Percentiles rank a stretch among this genome's conserved stretches.
Evolutionary conservation across 2,888 invertebrate genomes (phyloP).

Genomic region (Cinara cedri): DNA sequence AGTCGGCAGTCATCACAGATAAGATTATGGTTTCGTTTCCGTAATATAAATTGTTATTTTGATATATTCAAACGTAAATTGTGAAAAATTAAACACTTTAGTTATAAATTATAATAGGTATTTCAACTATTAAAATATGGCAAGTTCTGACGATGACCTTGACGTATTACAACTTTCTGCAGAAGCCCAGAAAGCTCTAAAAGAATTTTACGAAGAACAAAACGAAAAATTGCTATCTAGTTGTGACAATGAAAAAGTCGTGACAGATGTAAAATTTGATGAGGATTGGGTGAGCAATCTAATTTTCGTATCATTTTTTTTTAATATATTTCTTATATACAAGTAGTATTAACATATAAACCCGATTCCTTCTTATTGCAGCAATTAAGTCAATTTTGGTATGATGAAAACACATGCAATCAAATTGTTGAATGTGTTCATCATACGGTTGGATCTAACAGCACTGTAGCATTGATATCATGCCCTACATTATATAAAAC

Average conservation of each 20-base stretch:
- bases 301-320: background rate
- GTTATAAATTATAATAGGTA: no score
- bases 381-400: slow-evolving; percentile 99
- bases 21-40: no score
- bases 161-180: slow-evolving; percentile 72
- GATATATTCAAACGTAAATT: no score
- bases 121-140: slow-evolving; percentile 6
- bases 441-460: slow-evolving; percentile 66
- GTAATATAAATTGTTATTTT: no score
- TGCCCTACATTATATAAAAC: slow-evolving; percentile 82
- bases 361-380: slow-evolving; percentile 63
- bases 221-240: slow-evolving; percentile 64
- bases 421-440: slow-evolving; percentile 74
- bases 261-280: slow-evolving; percentile 69
- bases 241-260: slow-evolving; percentile 61
- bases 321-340: no score
- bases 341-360: background rate
- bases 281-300: slow-evolving; percentile 78
- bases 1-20: no score
- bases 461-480: slow-evolving; percentile 81
- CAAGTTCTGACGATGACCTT: slow-evolving; percentile 65
- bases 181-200: slow-evolving; percentile 75
- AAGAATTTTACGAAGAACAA: slow-evolving; percentile 79
- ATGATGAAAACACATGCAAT: slow-evolving; percentile 79
- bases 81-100: no score